Conservation (phyloP, 2,888 invertebrate species). For the Lasioglossum pauxillum region DNA sequence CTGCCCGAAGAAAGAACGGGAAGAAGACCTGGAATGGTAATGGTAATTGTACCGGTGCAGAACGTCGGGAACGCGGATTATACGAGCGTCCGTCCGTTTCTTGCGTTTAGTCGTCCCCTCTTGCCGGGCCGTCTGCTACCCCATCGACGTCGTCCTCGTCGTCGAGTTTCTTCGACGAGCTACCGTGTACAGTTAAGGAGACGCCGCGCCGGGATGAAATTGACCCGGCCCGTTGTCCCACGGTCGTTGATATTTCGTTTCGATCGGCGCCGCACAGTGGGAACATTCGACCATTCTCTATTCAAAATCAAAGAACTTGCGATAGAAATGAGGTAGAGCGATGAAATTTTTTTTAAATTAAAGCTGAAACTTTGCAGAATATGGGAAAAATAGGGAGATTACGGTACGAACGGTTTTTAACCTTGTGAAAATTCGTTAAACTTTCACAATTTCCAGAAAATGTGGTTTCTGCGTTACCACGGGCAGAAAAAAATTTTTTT, state of each 20-base stretch:
- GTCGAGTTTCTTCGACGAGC: slow-evolving; percentile 54
- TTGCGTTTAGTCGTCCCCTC: slow-evolving; percentile 41
- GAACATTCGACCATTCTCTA: too few relatives aligned
- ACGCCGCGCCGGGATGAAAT: slow-evolving; percentile 68
- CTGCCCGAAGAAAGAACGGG: slow-evolving; percentile 46
- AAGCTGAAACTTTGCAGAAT: too few relatives aligned
- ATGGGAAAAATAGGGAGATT: too few relatives aligned
- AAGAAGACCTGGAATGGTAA: slow-evolving; percentile 69
- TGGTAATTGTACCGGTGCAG: slow-evolving; percentile 73
- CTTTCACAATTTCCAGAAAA: too few relatives aligned
- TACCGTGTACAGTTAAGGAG: slow-evolving; percentile 77
- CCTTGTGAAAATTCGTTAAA: too few relatives aligned
- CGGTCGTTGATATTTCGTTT: slow-evolving; percentile 61
- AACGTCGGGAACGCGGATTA: slow-evolving; percentile 69
- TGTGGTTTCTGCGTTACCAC: too few relatives aligned
- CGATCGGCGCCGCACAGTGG: background rate
- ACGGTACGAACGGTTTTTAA: too few relatives aligned
- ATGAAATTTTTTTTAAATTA: too few relatives aligned
- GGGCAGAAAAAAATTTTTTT: too few relatives aligned
- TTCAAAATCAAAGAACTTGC: too few relatives aligned
- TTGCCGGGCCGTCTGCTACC: background rate
- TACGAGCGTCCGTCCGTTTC: slow-evolving; percentile 69
- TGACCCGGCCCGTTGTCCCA: slow-evolving; percentile 71
- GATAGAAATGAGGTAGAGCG: too few relatives aligned
- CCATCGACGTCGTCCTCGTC: slow-evolving; percentile 53